Conservation (phyloP, 2,888 invertebrate species). For the Agrenia bidenticulata region DNA sequence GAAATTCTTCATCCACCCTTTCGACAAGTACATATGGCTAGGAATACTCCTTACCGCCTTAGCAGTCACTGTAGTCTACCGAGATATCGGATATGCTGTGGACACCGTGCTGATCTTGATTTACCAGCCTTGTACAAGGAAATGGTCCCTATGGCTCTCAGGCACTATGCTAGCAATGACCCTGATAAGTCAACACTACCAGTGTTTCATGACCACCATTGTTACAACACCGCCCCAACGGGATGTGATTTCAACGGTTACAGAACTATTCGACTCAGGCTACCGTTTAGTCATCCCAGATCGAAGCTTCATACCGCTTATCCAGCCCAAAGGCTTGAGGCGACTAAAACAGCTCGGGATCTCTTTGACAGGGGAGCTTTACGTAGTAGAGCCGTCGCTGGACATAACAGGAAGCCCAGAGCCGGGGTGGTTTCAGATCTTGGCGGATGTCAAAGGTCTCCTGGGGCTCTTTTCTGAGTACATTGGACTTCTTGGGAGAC, state of each 20-base stretch:
- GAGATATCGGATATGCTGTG: not conserved
- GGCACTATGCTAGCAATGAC: not conserved
- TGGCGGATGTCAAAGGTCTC: not conserved
- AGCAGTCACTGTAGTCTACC: not conserved
- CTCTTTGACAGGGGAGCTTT: too few relatives aligned
- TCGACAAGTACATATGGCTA: slow-evolving; percentile 2
- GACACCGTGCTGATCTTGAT: not conserved
- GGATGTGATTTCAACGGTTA: not conserved
- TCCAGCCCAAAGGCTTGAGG: not conserved
- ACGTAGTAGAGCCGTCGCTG: too few relatives aligned
- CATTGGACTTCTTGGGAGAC: not conserved
- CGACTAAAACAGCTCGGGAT: too few relatives aligned
- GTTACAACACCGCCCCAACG: not conserved
- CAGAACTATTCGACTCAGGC: not conserved
- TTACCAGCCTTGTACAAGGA: not conserved
- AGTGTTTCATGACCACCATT: slow-evolving; percentile 7
- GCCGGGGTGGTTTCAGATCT: not conserved
- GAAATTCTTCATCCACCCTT: slow-evolving; percentile 5
- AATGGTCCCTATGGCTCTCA: not conserved
- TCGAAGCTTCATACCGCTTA: not conserved
- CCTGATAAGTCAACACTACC: not conserved
- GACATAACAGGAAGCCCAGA: not conserved
- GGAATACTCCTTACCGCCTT: not conserved
- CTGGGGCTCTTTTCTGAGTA: not conserved
- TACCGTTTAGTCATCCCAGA: not conserved